A percentile compares a stretch with the other conserved stretches of the same genome.
phyloP scores from a whole-genome alignment of 2,113 vertebrate species.

The Eubucco bourcierii region DNA sequence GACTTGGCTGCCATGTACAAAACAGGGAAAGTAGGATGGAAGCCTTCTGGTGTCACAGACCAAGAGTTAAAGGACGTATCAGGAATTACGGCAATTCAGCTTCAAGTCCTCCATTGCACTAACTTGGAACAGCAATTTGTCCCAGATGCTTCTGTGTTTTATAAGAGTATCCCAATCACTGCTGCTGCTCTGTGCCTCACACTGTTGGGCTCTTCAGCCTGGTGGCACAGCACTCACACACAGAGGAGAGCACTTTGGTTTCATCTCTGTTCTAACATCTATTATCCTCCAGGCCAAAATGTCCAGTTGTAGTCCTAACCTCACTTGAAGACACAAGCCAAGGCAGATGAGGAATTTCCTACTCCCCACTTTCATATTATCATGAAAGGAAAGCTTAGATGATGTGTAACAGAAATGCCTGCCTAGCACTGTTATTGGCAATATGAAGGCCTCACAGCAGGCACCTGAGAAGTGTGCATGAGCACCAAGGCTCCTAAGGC shows the following conservation, averaged over 20 bases:
- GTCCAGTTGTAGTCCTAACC: neutral
- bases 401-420: neutral
- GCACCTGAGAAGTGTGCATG: neutral
- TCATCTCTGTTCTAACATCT: neutral
- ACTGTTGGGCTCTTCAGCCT: neutral
- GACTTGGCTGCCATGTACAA: neutral
- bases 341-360: neutral
- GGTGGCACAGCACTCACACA: rapidly evolving
- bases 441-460: neutral
- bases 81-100: neutral
- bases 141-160: neutral
- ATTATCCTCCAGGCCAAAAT: neutral
- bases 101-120: neutral
- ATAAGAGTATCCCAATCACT: neutral
- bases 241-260: neutral
- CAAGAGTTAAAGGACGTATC: neutral
- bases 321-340: neutral
- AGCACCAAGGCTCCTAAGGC: neutral
- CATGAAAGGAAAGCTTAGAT: neutral
- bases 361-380: neutral
- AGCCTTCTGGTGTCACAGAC: neutral
- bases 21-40: neutral
- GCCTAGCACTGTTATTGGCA: no score
- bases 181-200: neutral
- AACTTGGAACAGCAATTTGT: neutral